Base-by-base conservation (phyloP, 2,797 vertebrate genomes). In the Rhinella marina region DNA sequence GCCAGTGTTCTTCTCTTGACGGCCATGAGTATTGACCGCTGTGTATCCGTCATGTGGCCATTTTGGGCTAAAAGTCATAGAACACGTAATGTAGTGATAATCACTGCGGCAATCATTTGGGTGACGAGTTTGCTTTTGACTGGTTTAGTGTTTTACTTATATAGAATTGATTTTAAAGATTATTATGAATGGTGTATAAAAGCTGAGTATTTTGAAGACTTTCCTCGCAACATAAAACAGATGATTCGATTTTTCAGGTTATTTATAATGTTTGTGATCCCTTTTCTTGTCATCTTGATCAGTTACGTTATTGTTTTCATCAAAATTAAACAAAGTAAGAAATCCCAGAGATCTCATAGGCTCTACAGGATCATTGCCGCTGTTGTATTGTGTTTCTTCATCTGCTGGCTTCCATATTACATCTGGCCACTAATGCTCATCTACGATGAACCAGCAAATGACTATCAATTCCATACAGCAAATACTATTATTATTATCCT, bases 1-100 rank as follows among this genome's bases (percentile, higher is more conserved):
- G 16, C 52, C 4, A 84, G 68, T 23, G 56, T 62, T 41, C 64
- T 9, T 27, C 29, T 88, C 7, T 9, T 87, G 23, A 83, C 66
- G 9, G 21, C n/a, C 76, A 87, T 82, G 21, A 82, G 56, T 17
- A 54, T 76, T 73, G 61, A 62, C n/a, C n/a, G n/a, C n/a, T n/a
- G n/a, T n/a, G n/a, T n/a, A n/a, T n/a, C n/a, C n/a, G n/a, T n/a
- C n/a, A n/a, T n/a, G n/a, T n/a, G n/a, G n/a, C n/a, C n/a, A n/a
- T n/a, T n/a, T n/a, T n/a, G n/a, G n/a, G n/a, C n/a, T n/a, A n/a
- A n/a, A n/a, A n/a, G n/a, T n/a, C n/a, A n/a, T n/a, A n/a, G n/a
- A n/a, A n/a, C n/a, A n/a, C n/a, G n/a, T n/a, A n/a, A n/a, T n/a
- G n/a, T n/a, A n/a, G n/a, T n/a, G n/a, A n/a, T n/a, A n/a, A 62